Conservation (phyloP, 2,797 vertebrate species). For the Cyclura pinguis region DNA sequence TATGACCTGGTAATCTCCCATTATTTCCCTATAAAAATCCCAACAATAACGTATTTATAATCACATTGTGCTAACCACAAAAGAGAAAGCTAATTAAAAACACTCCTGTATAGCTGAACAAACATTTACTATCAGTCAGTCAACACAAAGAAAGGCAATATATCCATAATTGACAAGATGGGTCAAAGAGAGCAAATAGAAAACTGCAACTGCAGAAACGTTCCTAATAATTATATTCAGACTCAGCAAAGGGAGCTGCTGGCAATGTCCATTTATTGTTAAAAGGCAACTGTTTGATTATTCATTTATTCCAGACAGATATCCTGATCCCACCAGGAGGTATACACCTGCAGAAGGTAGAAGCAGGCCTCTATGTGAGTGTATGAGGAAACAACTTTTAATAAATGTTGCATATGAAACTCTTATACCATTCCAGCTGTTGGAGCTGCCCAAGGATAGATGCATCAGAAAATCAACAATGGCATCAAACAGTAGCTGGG, state of each 20-base stretch:
- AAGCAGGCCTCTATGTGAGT: background rate
- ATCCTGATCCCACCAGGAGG: background rate
- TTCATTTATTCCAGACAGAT: slow-evolving; percentile 23
- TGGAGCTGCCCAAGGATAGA: background rate
- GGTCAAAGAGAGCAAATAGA: background rate
- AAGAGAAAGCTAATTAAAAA: slow-evolving; percentile 30
- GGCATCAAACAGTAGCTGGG: background rate
- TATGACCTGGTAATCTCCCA: background rate
- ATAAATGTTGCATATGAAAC: background rate
- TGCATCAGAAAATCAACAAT: background rate
- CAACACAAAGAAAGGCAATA: background rate
- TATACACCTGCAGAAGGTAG: background rate
- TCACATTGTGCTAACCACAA: slow-evolving; percentile 40
- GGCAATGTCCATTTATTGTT: background rate
- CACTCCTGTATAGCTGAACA: slow-evolving; percentile 30
- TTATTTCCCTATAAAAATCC: slow-evolving; percentile 19
- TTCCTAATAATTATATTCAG: slow-evolving; percentile 33
- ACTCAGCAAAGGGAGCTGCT: background rate
- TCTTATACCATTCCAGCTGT: background rate
- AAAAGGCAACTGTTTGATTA: background rate
- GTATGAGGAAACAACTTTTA: background rate
- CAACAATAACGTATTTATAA: slow-evolving; percentile 38
- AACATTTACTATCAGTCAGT: background rate
- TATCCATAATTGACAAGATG: slow-evolving; percentile 8
- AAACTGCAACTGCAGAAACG: slow-evolving; percentile 8